A percentile compares a stretch with the other conserved stretches of the same genome.
phyloP scores from a whole-genome alignment of 1,140 invertebrate genomes.

The Manduca sexta region DNA sequence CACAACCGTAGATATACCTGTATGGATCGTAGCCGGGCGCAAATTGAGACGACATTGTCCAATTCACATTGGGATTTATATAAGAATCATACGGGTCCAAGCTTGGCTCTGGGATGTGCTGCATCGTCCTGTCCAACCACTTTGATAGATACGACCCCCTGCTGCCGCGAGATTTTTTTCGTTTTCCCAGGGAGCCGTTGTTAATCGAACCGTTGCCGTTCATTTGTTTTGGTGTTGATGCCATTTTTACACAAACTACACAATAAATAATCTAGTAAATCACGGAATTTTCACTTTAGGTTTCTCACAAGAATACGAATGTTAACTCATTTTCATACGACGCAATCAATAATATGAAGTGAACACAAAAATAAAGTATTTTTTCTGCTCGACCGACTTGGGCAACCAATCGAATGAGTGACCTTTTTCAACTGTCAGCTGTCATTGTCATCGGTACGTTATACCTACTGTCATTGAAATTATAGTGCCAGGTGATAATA shows the following conservation, averaged over 20 bases:
- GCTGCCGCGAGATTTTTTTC: conserved; percentile 56
- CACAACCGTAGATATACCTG: conserved; percentile 42
- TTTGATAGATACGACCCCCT: conserved; percentile 56
- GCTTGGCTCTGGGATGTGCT: conserved; percentile 49
- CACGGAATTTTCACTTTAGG: neutral
- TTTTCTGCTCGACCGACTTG: conserved; percentile 14
- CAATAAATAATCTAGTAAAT: neutral
- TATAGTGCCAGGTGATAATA: too few species aligned
- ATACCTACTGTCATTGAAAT: too few species aligned
- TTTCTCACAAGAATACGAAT: neutral
- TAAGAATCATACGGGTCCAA: conserved; percentile 50
- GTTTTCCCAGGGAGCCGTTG: conserved; percentile 58
- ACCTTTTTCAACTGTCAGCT: conserved; percentile 9
- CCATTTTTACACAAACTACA: conserved; percentile 26
- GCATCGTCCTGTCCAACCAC: conserved; percentile 62
- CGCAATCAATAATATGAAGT: neutral
- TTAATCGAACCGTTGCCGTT: conserved; percentile 47
- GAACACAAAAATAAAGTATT: conserved; percentile 15
- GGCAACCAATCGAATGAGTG: conserved; percentile 19
- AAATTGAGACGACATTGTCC: conserved; percentile 45
- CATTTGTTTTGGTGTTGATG: conserved; percentile 57
- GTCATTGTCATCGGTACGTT: neutral
- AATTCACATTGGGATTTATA: conserved; percentile 42
- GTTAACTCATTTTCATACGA: conserved; percentile 29
- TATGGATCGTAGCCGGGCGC: conserved; percentile 52